A percentile compares a stretch with the other conserved stretches of the same genome.
Conservation (phyloP, 1,140 invertebrate genomes). For the Zaprionus africanus region DNA sequence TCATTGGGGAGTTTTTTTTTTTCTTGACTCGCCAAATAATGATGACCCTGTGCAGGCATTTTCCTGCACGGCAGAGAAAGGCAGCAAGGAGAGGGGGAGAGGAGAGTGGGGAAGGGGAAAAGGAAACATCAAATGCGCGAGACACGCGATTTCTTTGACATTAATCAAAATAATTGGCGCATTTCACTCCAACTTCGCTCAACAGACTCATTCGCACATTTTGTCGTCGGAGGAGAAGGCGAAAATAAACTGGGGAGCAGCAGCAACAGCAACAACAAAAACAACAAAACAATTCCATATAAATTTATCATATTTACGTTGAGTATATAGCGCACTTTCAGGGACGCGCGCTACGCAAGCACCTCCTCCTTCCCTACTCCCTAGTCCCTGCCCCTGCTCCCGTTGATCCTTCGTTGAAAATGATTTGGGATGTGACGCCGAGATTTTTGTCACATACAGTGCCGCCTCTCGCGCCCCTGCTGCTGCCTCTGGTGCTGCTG, state of each 20-base stretch:
- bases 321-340: conserved; percentile 34
- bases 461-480: neutral
- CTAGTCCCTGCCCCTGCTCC: conserved; percentile 6
- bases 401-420: conserved; percentile 58
- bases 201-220: conserved; percentile 77
- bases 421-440: conserved; percentile 77
- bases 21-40: conserved; percentile 50
- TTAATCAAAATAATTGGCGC: conserved; percentile 83
- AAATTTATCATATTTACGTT: conserved; percentile 70
- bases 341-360: conserved; percentile 5
- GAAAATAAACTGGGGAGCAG: conserved; percentile 29
- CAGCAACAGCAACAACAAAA: conserved; percentile 7
- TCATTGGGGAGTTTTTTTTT: conserved; percentile 42
- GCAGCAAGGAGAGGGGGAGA: neutral
- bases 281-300: conserved; percentile 65
- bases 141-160: conserved; percentile 82
- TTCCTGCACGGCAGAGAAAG: neutral
- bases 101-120: neutral
- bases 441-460: conserved; percentile 75
- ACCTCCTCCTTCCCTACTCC: neutral
- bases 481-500: neutral
- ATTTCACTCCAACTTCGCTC: conserved; percentile 75
- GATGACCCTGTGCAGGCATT: conserved; percentile 39
- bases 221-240: conserved; percentile 24
- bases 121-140: conserved; percentile 72